Evolutionary conservation across 2,888 invertebrate species (phyloP), one percentile per base, ranked within the genome.

Genomic region (Aleiodes alternator): DNA sequence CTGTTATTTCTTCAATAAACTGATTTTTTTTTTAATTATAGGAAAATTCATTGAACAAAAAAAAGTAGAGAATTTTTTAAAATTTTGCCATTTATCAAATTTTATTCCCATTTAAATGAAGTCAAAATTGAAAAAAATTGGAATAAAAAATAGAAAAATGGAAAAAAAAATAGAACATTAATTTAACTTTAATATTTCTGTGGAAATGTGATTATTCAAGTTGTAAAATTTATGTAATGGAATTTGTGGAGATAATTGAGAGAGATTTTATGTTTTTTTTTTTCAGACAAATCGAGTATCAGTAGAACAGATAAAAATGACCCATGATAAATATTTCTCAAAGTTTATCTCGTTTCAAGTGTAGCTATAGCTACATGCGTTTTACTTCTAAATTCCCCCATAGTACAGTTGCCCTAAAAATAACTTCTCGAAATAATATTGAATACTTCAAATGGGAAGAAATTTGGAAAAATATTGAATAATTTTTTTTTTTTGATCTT

Each of bases 291-390:
- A 43, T 14, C 9, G 12, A 12, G 48, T 12, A 61, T 43, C 16
- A 14, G 61, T 16, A 38, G 6, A 38, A n/a, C n/a, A 70, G 56
- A 70, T 56, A 56, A 56, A 56, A 56, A 38, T 70, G 69, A 70
- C 53, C 53, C 53, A 16, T 14, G 53, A 53, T 14, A 53, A 53
- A 14, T 53, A 14, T 14, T 53, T 16, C 53, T 53, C 53, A 53
- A 16, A 9, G n/a, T 53, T 16, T 53, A 53, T 53, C n/a, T 53
- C 14, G 2, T 7, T 53, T 14, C 14, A 53, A 53, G 53, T 23
- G 23, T 23, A 23, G 23, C 23, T 23, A 51, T 16, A 16, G 4
- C 9, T 16, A 4, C 16, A 8, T 53, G 53, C 16, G 16, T 16
- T 23, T 23, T 23, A 23, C 23, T 16, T 14, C 14, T 16, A 53